Evolutionary conservation across 2,797 vertebrate genomes (phyloP), one percentile per base, ranked within the genome.

Genomic region (Lerista edwardsae): DNA sequence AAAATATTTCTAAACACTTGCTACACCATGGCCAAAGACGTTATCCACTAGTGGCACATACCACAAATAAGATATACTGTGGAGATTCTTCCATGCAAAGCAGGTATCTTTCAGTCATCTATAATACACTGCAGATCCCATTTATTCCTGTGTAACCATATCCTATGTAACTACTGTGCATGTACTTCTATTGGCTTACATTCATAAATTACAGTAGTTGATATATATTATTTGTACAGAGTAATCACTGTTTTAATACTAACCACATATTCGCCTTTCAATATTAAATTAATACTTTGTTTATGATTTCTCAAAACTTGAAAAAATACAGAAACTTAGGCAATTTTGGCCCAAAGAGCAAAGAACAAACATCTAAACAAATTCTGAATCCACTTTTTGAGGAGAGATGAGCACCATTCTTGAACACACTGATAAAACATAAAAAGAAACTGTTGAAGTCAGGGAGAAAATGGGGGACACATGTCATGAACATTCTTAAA

Each of bases 1-100:
- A 68, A 41, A 25, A 0, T 0, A 15, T 5, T 17, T 55, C 27
- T 78, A 0, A 6, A 31, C 44, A 51, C 36, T 3, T 31, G 12
- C 59, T 82, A 59, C 6, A 19, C 14, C 19, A 39, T 39, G 41
- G 55, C 64, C n/a, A 1, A 73, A 80, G 65, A 8, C 6, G 71
- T 34, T 59, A 64, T 64, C 12, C 29, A 39, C 7, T 23, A 2
- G 11, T 78, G 59, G 51, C 17, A 4, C 29, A 84, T 0, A 29
- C n/a, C 9, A 59, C 19, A 9, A 39, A 4, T 71, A 36, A 80
- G 27, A 17, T 29, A 17, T 57, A 69, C 12, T 71, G 25, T 57
- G 19, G 17, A 44, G 39, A 47, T 74, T 55, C 36, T 39, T 34
- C 72, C 31, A 75, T 3, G 57, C n/a, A 51, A 51, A 47, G 12